A percentile compares a stretch with the other conserved stretches of the same genome.
These are phyloP conservation scores for Paramormyrops hopkinsi DNA, from an alignment of 2,797 vertebrate species.

Conservation along the genomic window DNA sequence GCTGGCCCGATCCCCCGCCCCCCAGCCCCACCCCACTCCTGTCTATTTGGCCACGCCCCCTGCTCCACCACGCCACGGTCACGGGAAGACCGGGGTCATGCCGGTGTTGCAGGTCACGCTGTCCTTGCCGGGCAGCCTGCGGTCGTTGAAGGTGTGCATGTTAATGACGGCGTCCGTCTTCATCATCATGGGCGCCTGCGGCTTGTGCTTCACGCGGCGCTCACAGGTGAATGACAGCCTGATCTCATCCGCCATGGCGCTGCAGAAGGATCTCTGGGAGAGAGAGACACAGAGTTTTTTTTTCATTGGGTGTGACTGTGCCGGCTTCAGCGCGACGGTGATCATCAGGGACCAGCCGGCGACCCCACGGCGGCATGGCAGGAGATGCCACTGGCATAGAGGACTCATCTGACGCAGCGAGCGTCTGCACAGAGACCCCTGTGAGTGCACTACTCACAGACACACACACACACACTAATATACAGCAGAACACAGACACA, in stretches of 20 bases:
- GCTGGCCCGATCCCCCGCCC: conserved; percentile 59
- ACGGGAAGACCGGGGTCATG: conserved; percentile 82
- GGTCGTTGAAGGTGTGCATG: conserved; percentile 98
- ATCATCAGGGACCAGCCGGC: not conserved
- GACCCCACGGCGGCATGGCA: not conserved
- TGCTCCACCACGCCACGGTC: conserved; percentile 59
- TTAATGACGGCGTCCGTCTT: conserved; percentile 97
- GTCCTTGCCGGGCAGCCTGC: conserved; percentile 94
- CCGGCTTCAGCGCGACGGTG: not conserved
- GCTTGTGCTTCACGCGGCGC: conserved; percentile 89
- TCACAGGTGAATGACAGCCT: conserved; percentile 95
- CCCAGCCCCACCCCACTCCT: conserved; percentile 60
- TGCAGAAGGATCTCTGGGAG: conserved; percentile 95
- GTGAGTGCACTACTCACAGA: not conserved
- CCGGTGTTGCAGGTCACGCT: conserved; percentile 86
- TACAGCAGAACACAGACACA: not conserved
- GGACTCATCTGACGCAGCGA: not conserved
- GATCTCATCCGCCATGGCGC: conserved; percentile 90
- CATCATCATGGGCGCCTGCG: conserved; percentile 70
- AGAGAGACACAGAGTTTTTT: not conserved
- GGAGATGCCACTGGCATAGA: not conserved
- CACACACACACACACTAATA: not conserved
- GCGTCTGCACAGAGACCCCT: not conserved
- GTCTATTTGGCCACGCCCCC: conserved; percentile 55
- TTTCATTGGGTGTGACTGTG: not conserved